A percentile compares a stretch with the other conserved stretches of the same genome.
Evolutionary conservation across 2,888 invertebrate species (phyloP).

Genomic region (Dysmachus trigonus): DNA sequence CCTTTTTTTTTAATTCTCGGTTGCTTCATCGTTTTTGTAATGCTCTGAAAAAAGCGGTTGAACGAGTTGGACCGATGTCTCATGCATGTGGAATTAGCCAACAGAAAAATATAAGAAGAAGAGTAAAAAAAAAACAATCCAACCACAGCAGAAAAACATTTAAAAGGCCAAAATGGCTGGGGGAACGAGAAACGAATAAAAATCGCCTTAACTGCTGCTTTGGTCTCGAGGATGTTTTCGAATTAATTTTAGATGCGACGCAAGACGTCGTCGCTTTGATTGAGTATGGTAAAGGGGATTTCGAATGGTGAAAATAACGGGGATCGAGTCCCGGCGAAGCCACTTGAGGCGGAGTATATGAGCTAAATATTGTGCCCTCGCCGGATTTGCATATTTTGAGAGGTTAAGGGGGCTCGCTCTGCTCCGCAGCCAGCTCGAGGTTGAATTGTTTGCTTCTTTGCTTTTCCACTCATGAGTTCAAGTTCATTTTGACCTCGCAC

Average conservation of each 20-base stretch:
- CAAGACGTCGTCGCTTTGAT: constrained; percentile 2
- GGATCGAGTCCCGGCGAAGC: neutral
- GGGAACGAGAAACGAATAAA: neutral
- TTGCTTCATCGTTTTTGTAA: neutral
- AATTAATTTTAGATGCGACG: constrained; percentile 1
- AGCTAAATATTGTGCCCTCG: neutral
- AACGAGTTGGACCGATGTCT: constrained; percentile 9
- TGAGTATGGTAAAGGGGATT: neutral
- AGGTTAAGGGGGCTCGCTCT: neutral
- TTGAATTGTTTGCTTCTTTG: neutral
- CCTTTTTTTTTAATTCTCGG: neutral
- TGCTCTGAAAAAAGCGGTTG: constrained; percentile 4
- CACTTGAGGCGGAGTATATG: neutral
- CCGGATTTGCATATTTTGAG: neutral
- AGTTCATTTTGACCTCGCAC: neutral
- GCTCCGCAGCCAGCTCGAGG: neutral
- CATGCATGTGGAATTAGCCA: constrained; percentile 13
- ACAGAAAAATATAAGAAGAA: neutral
- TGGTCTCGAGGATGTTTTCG: neutral
- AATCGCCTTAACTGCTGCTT: neutral
- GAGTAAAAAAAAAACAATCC: neutral
- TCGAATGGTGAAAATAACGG: neutral
- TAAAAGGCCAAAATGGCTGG: neutral
- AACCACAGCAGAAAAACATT: neutral
- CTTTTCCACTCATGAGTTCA: neutral